phyloP scores from a whole-genome alignment of 2,113 vertebrate genomes.

The Camelus dromedarius region DNA sequence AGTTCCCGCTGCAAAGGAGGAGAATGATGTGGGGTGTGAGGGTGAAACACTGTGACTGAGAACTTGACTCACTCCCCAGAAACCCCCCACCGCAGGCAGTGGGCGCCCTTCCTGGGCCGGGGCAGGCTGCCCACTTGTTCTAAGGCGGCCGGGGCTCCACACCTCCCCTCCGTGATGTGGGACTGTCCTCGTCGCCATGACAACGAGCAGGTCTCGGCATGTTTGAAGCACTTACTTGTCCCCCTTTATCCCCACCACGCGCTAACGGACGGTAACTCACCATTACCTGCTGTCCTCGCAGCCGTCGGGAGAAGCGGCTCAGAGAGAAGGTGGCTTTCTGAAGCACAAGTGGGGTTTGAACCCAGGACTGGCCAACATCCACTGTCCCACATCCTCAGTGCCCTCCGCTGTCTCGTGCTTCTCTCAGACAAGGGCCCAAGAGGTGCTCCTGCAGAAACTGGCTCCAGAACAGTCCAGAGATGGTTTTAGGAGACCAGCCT shows the following conservation, averaged over 20 bases:
- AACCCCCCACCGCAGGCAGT: accelerated
- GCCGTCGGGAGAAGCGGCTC: accelerated
- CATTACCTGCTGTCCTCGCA: accelerated
- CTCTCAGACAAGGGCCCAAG: neutral
- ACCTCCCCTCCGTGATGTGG: accelerated
- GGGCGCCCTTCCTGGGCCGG: accelerated
- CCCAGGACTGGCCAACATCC: accelerated
- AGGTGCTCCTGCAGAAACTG: neutral
- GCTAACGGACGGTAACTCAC: too few relatives aligned
- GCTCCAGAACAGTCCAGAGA: neutral
- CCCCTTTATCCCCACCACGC: neutral
- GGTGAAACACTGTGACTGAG: accelerated
- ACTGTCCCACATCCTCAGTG: neutral
- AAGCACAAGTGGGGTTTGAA: neutral
- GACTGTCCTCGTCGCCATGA: accelerated
- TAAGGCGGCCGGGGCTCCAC: accelerated
- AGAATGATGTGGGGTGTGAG: neutral
- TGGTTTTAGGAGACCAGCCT: neutral
- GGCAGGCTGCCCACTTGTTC: accelerated
- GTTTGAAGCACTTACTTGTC: neutral
- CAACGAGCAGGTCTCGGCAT: accelerated
- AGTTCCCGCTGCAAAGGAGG: too few relatives aligned
- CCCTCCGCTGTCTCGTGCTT: accelerated
- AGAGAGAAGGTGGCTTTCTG: neutral
- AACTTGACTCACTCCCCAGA: neutral